phyloP scores from a whole-genome alignment of 2,113 vertebrate species.

The Oncorhynchus tshawytscha region DNA sequence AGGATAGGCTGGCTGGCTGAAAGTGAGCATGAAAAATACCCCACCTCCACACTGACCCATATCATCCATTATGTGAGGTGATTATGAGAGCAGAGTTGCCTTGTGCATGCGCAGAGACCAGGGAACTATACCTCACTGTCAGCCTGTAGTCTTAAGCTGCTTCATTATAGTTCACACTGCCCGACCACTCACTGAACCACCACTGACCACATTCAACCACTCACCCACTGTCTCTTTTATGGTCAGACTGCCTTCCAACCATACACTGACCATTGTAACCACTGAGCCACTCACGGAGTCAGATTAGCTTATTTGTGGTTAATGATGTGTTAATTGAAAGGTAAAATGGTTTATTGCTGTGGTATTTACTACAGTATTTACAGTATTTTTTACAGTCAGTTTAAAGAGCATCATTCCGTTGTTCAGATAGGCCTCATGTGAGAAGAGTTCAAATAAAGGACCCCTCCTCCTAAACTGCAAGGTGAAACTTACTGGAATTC shows the following conservation, averaged over 20 bases:
- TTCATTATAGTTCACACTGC: conserved; percentile 62
- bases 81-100: conserved; percentile 76
- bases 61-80: conserved; percentile 79
- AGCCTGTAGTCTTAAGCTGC: conserved; percentile 63
- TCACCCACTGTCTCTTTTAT: conserved; percentile 42
- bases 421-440: conserved; percentile 18
- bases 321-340: background rate
- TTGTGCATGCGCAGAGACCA: conserved; percentile 66
- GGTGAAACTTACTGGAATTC: conserved; percentile 44
- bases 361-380: background rate
- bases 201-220: conserved; percentile 24
- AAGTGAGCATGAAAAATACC: conserved; percentile 81
- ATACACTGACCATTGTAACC: background rate
- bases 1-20: conserved; percentile 74
- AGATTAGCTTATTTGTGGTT: background rate
- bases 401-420: too few relatives aligned
- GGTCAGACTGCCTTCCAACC: conserved; percentile 35
- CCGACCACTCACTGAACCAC: conserved; percentile 42
- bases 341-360: too few relatives aligned
- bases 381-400: too few relatives aligned
- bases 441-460: conserved; percentile 39
- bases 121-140: conserved; percentile 73
- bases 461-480: conserved; percentile 48
- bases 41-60: conserved; percentile 76
- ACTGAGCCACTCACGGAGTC: conserved; percentile 35